A percentile compares a stretch with the other conserved stretches of the same genome.
Conservation (phyloP, 2,113 vertebrate genomes). For the Nycticebus coucang region DNA sequence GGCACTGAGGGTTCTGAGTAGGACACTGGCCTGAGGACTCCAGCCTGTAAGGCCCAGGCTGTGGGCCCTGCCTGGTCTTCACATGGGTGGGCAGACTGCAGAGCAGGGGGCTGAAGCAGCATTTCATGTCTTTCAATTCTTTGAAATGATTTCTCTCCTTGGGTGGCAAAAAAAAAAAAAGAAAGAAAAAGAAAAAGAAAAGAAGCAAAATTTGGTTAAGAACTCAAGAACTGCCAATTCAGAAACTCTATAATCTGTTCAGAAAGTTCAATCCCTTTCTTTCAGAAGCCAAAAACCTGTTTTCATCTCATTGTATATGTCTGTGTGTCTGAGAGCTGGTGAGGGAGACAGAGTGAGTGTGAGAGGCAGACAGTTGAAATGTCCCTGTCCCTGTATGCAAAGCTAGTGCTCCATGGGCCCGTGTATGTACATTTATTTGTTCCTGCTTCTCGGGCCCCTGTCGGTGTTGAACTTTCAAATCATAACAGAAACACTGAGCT, state of each 20-base stretch:
- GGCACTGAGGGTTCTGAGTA: background rate
- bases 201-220: slow-evolving; percentile 55
- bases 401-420: background rate
- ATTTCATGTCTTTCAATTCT: slow-evolving; percentile 53
- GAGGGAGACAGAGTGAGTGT: background rate
- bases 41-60: background rate
- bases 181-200: slow-evolving; percentile 39
- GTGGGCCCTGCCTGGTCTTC: background rate
- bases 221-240: slow-evolving; percentile 55
- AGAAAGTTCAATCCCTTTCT: slow-evolving; percentile 39
- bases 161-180: slow-evolving; percentile 46
- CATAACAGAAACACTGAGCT: slow-evolving; percentile 47
- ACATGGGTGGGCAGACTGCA: background rate
- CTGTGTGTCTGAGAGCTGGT: background rate
- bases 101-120: background rate
- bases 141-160: slow-evolving; percentile 64
- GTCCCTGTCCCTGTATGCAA: background rate
- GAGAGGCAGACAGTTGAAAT: background rate
- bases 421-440: background rate
- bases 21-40: background rate
- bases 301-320: background rate
- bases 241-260: slow-evolving; percentile 49
- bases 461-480: slow-evolving; percentile 65
- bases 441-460: slow-evolving; percentile 40
- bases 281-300: slow-evolving; percentile 42